phyloP scores from a whole-genome alignment of 2,113 vertebrate species.

The Tragelaphus buxtoni region DNA sequence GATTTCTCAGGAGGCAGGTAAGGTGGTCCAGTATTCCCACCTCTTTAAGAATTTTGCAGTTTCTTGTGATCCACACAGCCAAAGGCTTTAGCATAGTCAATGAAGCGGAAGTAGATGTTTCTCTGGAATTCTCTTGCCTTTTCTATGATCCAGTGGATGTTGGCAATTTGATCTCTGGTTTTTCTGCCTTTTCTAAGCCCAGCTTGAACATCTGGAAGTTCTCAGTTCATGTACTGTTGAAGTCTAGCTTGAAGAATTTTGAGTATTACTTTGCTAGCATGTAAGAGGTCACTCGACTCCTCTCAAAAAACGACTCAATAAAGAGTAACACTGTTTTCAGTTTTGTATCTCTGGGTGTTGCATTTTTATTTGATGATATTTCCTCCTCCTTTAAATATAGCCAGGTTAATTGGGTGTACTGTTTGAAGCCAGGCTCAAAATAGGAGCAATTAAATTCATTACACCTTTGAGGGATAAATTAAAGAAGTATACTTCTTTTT shows the following conservation, averaged over 20 bases:
- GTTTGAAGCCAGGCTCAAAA: conserved; percentile 22
- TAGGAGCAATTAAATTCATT: conserved; percentile 49
- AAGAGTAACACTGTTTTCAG: not conserved
- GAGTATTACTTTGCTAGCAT: not conserved
- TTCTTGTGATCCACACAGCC: not conserved
- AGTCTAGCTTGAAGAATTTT: not conserved
- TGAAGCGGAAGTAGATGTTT: not conserved
- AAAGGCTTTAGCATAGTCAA: not conserved
- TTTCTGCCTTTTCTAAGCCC: not conserved
- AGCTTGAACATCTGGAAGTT: not conserved
- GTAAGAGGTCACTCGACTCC: not conserved
- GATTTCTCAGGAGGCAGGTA: not conserved
- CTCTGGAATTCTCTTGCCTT: not conserved
- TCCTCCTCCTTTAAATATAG: not conserved
- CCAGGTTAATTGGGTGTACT: not conserved
- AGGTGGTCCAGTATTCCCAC: not conserved
- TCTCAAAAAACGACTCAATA: not conserved
- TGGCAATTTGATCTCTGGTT: not conserved
- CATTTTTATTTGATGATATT: not conserved
- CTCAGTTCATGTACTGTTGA: not conserved
- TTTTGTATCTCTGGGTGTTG: not conserved
- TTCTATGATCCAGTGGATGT: not conserved
- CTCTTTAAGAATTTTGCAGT: not conserved
- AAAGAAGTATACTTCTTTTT: not conserved
- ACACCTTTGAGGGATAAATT: not conserved